A percentile compares a stretch with the other conserved stretches of the same genome.
Evolutionary conservation across 2,888 invertebrate species (phyloP).

Genomic region (Dendrolimus houi): DNA sequence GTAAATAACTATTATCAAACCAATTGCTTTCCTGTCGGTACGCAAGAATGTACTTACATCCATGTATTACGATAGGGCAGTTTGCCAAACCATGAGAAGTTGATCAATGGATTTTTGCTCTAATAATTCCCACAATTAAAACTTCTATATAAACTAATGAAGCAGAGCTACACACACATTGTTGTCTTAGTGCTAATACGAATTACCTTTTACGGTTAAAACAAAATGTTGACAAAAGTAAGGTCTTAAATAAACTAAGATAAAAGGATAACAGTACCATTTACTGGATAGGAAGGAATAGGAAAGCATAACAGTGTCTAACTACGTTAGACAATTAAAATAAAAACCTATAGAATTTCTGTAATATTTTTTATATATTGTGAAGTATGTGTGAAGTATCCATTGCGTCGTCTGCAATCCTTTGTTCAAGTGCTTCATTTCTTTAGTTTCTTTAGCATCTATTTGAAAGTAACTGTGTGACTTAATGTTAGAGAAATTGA

Average conservation of each 20-base stretch:
- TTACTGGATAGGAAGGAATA: no score
- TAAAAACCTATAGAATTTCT: no score
- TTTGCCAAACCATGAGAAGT: conserved; percentile 63
- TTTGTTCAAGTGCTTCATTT: no score
- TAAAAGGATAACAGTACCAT: no score
- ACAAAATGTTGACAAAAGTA: conserved; percentile 51
- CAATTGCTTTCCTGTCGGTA: not conserved
- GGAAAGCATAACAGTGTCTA: no score
- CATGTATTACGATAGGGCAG: conserved; percentile 47
- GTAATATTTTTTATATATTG: no score
- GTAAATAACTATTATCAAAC: not conserved
- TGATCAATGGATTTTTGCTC: conserved; percentile 69
- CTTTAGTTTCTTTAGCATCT: no score
- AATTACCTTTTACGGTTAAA: conserved; percentile 2
- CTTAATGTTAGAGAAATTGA: no score
- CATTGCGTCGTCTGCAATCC: no score
- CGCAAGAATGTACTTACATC: conserved; percentile 13
- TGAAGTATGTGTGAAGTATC: no score
- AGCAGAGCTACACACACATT: conserved; percentile 33
- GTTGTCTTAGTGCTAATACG: conserved; percentile 27
- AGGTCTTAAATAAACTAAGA: conserved; percentile 20
- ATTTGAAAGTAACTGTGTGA: no score
- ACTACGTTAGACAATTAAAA: no score
- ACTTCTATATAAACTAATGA: conserved; percentile 65
- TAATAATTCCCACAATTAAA: conserved; percentile 71